Percentiles rank a stretch among this genome's conserved stretches.
Conservation (phyloP, 2,797 vertebrate genomes). For the Acomys russatus region DNA sequence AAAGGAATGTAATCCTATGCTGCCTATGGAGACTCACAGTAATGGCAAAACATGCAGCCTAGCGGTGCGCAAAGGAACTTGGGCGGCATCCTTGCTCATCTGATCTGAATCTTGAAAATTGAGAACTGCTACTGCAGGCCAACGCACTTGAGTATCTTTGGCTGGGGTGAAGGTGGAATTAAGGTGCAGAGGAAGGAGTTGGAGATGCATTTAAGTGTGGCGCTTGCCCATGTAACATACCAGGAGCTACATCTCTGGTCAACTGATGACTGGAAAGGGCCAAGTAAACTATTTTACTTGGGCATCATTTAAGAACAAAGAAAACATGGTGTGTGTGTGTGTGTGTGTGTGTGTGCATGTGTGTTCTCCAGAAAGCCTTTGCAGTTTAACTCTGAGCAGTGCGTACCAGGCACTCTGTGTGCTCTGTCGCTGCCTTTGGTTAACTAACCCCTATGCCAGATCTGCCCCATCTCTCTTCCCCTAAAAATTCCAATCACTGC, state of each 20-base stretch:
- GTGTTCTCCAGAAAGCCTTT: constrained; percentile 14
- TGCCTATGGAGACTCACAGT: background rate
- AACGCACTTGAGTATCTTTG: background rate
- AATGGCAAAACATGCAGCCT: background rate
- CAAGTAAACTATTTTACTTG: constrained; percentile 1
- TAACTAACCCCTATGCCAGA: constrained; percentile 1
- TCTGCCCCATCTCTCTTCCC: background rate
- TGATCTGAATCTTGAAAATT: constrained; percentile 46
- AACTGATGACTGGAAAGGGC: constrained; percentile 11
- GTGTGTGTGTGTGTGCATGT: background rate
- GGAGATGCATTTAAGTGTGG: background rate
- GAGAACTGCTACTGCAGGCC: background rate
- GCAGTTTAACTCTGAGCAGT: constrained; percentile 18
- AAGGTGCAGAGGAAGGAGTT: background rate
- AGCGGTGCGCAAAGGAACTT: background rate
- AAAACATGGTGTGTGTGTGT: background rate
- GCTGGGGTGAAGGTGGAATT: background rate
- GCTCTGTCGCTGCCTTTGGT: background rate
- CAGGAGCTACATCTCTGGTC: background rate
- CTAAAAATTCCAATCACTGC: constrained; percentile 2
- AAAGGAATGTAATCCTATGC: background rate
- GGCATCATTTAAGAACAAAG: background rate
- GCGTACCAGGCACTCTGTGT: background rate
- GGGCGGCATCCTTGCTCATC: background rate
- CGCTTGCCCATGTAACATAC: background rate